These are phyloP conservation scores for Xerus rutilus DNA, from an alignment of 2,797 vertebrate species.

Conservation along the genomic window DNA sequence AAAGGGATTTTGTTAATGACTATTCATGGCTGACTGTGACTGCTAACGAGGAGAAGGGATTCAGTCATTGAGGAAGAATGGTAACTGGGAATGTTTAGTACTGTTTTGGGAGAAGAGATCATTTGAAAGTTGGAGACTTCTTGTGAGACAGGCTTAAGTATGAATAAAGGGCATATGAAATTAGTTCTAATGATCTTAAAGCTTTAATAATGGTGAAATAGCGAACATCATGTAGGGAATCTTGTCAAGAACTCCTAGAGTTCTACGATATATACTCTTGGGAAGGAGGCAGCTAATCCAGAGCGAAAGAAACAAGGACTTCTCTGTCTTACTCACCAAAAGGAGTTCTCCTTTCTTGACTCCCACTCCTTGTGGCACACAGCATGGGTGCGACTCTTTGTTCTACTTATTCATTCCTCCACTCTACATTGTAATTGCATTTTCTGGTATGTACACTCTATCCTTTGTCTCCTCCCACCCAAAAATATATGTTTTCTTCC, in stretches of 20 bases:
- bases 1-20: neutral
- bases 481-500: slow-evolving; percentile 6
- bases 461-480: neutral
- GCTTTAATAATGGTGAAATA: neutral
- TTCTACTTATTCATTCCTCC: neutral
- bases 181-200: neutral
- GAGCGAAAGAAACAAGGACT: neutral
- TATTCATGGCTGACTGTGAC: neutral
- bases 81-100: neutral
- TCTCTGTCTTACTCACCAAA: neutral
- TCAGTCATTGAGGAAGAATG: neutral
- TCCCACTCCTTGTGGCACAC: neutral
- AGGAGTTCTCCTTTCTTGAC: neutral
- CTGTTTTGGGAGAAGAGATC: neutral
- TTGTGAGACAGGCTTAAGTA: neutral
- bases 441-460: neutral
- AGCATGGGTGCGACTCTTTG: neutral
- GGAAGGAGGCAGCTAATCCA: neutral
- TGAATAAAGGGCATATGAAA: neutral
- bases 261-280: neutral
- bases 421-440: neutral
- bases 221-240: neutral
- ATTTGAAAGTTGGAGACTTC: neutral
- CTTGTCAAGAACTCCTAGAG: neutral
- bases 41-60: neutral